phyloP scores from a whole-genome alignment of 2,113 vertebrate genomes.

The Sialia sialis region DNA sequence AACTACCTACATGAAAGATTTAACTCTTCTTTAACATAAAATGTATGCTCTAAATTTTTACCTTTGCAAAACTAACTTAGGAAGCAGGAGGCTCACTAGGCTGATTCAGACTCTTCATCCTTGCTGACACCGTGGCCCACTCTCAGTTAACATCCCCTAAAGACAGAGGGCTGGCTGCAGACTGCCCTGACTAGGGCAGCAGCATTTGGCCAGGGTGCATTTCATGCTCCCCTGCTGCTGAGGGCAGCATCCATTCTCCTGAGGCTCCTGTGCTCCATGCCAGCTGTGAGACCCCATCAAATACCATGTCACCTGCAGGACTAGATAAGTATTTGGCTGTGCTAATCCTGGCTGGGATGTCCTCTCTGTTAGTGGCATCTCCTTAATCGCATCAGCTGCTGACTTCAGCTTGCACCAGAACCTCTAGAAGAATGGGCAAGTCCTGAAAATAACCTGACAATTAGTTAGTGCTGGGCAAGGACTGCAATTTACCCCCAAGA shows the following conservation, averaged over 20 bases:
- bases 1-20: not conserved
- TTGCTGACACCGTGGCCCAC: fast-evolving
- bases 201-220: fast-evolving
- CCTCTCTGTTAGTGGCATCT: not conserved
- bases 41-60: not conserved
- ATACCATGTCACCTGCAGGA: fast-evolving
- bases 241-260: not conserved
- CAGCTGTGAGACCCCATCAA: fast-evolving
- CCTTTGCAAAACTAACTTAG: not conserved
- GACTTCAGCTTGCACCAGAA: not conserved
- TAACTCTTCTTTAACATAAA: not conserved
- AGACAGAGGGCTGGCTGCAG: not conserved
- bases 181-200: not conserved
- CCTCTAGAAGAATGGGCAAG: fast-evolving
- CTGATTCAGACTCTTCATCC: not conserved
- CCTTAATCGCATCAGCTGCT: not conserved
- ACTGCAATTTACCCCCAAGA: not conserved
- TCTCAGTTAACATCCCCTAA: fast-evolving
- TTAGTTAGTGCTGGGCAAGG: not conserved
- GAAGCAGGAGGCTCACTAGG: not conserved
- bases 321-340: not conserved
- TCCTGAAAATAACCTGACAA: not conserved
- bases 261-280: fast-evolving
- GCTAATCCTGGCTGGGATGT: not conserved
- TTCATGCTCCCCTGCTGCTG: not conserved